Evolutionary conservation across 1,140 invertebrate species (phyloP).

Genomic region (Eubasilissa regina): DNA sequence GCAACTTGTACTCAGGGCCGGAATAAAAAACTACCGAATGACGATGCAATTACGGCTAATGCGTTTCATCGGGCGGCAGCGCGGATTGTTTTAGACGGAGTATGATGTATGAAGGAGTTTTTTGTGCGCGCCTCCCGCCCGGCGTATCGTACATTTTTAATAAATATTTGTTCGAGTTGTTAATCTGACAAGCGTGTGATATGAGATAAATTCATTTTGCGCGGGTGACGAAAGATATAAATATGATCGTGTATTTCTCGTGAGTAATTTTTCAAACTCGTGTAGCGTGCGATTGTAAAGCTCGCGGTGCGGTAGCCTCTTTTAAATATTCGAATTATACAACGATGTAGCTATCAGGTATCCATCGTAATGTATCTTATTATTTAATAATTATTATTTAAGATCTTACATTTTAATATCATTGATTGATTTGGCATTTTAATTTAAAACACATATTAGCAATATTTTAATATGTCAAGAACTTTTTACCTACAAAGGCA

Average conservation of each 20-base stretch:
- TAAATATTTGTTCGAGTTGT: conserved; percentile 30
- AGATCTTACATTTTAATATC: too few relatives aligned
- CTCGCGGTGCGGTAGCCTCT: too few relatives aligned
- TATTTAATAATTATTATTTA: too few relatives aligned
- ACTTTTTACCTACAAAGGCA: too few relatives aligned
- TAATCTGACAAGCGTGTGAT: conserved; percentile 33
- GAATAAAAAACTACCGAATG: conserved; percentile 43
- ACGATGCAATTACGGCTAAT: conserved; percentile 55
- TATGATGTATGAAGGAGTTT: conserved; percentile 26
- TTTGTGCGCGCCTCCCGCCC: conserved; percentile 11
- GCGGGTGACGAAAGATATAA: neutral
- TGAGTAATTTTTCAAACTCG: too few relatives aligned
- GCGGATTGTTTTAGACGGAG: conserved; percentile 22
- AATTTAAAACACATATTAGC: too few relatives aligned
- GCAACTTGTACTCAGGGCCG: neutral
- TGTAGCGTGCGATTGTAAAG: too few relatives aligned
- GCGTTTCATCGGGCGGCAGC: conserved; percentile 21
- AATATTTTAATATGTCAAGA: too few relatives aligned
- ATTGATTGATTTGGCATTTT: too few relatives aligned
- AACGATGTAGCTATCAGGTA: too few relatives aligned
- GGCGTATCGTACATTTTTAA: neutral
- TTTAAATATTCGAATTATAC: too few relatives aligned
- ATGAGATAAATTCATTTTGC: conserved; percentile 15
- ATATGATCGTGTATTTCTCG: neutral
- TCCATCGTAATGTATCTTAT: too few relatives aligned